Base-by-base conservation (phyloP, 35 echinoderm and acorn worm species). In the Diadema setosum region DNA sequence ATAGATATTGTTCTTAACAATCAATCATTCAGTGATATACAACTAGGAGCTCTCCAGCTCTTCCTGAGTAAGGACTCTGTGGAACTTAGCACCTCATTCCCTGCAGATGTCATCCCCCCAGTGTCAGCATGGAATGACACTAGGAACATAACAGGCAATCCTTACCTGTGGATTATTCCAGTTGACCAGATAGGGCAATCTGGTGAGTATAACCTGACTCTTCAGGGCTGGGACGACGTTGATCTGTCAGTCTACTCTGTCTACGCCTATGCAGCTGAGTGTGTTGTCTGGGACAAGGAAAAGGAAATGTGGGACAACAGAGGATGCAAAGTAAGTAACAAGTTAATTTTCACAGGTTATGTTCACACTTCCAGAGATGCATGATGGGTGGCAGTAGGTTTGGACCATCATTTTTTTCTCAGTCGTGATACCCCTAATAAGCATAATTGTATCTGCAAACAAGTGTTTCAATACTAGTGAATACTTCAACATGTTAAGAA, bases 311-410 rank as follows among this genome's bases (percentile, higher is more conserved):
- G 95, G 95, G 74, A 45, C 17, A 74, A 44, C 15, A 81, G 90
- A 33, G 95, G 95, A 39, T 98, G 95, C 55, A 70, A 80, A 70
- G 90, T 97, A 46, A 89, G 43, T 58, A n/a, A n/a, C n/a, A n/a
- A n/a, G n/a, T n/a, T n/a, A n/a, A n/a, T n/a, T n/a, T n/a, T n/a
- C n/a, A n/a, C n/a, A n/a, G n/a, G n/a, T n/a, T n/a, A n/a, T n/a
- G n/a, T n/a, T n/a, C n/a, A n/a, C n/a, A n/a, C n/a, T n/a, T n/a
- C n/a, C n/a, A n/a, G n/a, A n/a, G n/a, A n/a, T n/a, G n/a, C n/a
- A n/a, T n/a, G n/a, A n/a, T n/a, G n/a, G n/a, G n/a, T n/a, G n/a
- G n/a, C n/a, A n/a, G n/a, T n/a, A n/a, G n/a, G n/a, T n/a, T n/a
- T n/a, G n/a, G n/a, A n/a, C n/a, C n/a, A n/a, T n/a, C n/a, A n/a